Conservation (phyloP, 2,797 vertebrate genomes). For the Crocidura indochinensis region DNA sequence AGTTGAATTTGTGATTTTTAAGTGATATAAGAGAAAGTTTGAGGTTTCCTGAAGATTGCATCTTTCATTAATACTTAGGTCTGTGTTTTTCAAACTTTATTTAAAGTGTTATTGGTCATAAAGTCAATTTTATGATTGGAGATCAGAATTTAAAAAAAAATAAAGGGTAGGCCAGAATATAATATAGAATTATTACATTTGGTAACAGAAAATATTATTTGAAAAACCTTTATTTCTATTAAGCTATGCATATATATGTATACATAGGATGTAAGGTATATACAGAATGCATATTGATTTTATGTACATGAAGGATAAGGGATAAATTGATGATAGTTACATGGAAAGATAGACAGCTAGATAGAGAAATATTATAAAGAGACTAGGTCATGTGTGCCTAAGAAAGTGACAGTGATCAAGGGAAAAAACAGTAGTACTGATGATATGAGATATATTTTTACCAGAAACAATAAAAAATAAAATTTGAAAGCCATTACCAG, state of each 20-base stretch:
- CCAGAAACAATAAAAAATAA: slow-evolving; percentile 53
- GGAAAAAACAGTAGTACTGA: background rate
- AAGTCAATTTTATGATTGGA: slow-evolving; percentile 44
- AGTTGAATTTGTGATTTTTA: slow-evolving; percentile 79
- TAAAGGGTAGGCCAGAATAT: slow-evolving; percentile 22
- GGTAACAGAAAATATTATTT: slow-evolving; percentile 30
- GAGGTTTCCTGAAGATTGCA: slow-evolving; percentile 10
- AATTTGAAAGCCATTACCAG: slow-evolving; percentile 51
- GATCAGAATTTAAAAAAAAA: slow-evolving; percentile 36
- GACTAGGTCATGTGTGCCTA: background rate
- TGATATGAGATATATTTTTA: slow-evolving; percentile 62
- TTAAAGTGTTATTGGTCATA: background rate
- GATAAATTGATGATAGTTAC: background rate
- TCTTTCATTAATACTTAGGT: background rate
- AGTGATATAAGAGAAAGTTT: slow-evolving; percentile 43
- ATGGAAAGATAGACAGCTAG: background rate
- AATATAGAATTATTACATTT: background rate
- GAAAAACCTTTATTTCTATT: slow-evolving; percentile 22
- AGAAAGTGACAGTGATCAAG: background rate
- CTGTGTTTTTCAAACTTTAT: slow-evolving; percentile 10
- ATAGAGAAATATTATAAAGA: too few species aligned
- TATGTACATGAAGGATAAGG: background rate
- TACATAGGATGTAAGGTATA: background rate
- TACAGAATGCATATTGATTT: background rate
- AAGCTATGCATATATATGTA: background rate